Evolutionary conservation across 2,888 invertebrate species (phyloP).

Genomic region (Anticlea derivata): DNA sequence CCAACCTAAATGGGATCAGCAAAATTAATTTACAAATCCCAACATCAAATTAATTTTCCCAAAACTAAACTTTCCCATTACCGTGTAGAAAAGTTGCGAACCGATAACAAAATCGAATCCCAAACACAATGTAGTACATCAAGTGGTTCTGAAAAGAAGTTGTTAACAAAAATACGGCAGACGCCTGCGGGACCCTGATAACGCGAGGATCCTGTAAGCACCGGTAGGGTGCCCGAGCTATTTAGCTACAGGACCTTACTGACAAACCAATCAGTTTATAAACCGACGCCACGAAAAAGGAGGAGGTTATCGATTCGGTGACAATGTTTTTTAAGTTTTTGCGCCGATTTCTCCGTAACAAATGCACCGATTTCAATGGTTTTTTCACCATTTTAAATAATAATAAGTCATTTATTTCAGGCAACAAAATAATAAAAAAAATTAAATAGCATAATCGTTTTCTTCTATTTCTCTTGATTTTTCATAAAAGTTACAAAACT

Average conservation of each 20-base stretch:
- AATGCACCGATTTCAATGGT: too few species aligned
- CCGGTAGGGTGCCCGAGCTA: constrained; percentile 3
- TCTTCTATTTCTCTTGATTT: too few species aligned
- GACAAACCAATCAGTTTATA: neutral
- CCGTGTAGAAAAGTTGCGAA: constrained; percentile 24
- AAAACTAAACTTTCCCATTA: constrained; percentile 31
- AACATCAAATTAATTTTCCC: constrained; percentile 6
- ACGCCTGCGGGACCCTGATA: constrained; percentile 75
- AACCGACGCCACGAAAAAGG: too few species aligned
- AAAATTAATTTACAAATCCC: constrained; percentile 6
- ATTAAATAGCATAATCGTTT: too few species aligned
- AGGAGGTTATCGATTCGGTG: too few species aligned
- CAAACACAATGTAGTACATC: constrained; percentile 50
- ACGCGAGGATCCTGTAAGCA: constrained; percentile 56
- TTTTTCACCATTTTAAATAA: too few species aligned
- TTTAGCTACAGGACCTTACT: constrained; percentile 1
- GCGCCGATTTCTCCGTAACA: too few species aligned
- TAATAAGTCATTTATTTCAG: too few species aligned
- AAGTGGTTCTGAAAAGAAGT: constrained; percentile 78
- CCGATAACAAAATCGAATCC: constrained; percentile 33
- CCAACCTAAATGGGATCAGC: neutral
- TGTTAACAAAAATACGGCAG: constrained; percentile 79
- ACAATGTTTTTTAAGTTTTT: too few species aligned
- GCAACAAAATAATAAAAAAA: too few species aligned
- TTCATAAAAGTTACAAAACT: too few species aligned